Base-by-base conservation (phyloP, 1,140 invertebrate species). In the Hylaeus volcanicus region DNA sequence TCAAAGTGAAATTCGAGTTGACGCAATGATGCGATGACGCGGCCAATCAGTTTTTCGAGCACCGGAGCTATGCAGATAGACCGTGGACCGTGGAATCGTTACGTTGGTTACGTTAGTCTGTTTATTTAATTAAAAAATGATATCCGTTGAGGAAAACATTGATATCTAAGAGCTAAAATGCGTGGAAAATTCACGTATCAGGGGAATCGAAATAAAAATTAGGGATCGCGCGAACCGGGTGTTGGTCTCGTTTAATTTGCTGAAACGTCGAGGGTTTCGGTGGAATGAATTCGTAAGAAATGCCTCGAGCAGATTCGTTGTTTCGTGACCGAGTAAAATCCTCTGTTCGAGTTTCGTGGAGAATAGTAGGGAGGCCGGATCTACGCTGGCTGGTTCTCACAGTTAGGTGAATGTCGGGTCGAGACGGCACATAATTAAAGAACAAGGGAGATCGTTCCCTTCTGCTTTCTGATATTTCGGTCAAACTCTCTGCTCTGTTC, bases 301-400 rank as follows among this genome's bases (percentile, higher is more conserved):
- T 53, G 43, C 71, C 37, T 9, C 14, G 65, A 45, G 66, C 39
- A 12, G 66, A 58, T 60, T 65, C 60, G 64, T 53, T 65, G 58
- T 72, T 82, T 85, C 72, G 74, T 78, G 79, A 79, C 74, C 74
- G 70, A 76, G 65, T 73, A 75, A 26, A 26, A 83, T 87, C 55
- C 70, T 70, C 74, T 83, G 72, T 55, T 82, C 63, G 37, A 61
- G 60, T 64, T 77, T 69, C 73, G 64, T 55, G 74, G 41, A 45
- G 84, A 83, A 81, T 58, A 26, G 14, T 68, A 69, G 43, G 58
- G 66, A 68, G 85, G 73, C 86, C 86, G 86, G 86, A 87, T 84
- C 69, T 86, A 87, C 86, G 86, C 85, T 87, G 60, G 26, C 45
- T 87, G 86, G 72, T 87, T 87, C 85, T 84, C 85, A 84, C 86